Base-by-base conservation (phyloP, 2,113 vertebrate genomes). In the Phyllopteryx taeniolatus region DNA sequence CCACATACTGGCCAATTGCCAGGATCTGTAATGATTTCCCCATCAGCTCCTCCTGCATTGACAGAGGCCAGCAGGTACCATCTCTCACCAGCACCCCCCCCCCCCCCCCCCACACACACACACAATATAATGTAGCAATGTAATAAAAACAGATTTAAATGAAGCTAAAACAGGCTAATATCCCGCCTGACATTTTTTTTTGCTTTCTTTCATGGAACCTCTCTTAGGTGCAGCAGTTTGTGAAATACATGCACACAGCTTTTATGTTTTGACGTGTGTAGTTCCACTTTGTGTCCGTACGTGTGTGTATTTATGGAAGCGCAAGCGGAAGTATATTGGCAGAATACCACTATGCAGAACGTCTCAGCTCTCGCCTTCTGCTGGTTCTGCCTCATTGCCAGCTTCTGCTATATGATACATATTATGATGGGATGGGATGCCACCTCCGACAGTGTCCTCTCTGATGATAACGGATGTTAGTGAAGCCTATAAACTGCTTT, bases 1-100 rank as follows among this genome's bases (percentile, higher is more conserved):
- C 92, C 71, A 70, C 76, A 1, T 67, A 86, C 83, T 91, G 90
- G 90, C 87, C 84, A 83, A 79, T 90, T 90, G 83, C 90, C 90
- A 92, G 80, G 83, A 89, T 89, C 87, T 84, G 84, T 91, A 91
- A 92, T 91, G 88, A 89, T 87, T 91, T 90, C 83, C 27, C 81
- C 83, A 90, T 92, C 87, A 90, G 79, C 81, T 88, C 82, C 83
- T 83, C 82, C 83, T 83, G 81, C 72, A 72, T 76, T 12, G 76
- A 79, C 79, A 76, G 78, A 74, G 81, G 83, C 71, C 72, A 83
- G 83, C 71, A 74, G 75, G 80, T 72, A 85, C 70, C 77, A 80
- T 79, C 11, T 11, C 13, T 27, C 69, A 33, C 70, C 83, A 63
- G 79, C 53, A 70, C 42, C 8, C 64, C 61, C 61, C 60, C 73